A percentile compares a stretch with the other conserved stretches of the same genome.
These are phyloP conservation scores for Chloropsis cyanopogon DNA, from an alignment of 2,113 vertebrate species.

Conservation along the genomic window DNA sequence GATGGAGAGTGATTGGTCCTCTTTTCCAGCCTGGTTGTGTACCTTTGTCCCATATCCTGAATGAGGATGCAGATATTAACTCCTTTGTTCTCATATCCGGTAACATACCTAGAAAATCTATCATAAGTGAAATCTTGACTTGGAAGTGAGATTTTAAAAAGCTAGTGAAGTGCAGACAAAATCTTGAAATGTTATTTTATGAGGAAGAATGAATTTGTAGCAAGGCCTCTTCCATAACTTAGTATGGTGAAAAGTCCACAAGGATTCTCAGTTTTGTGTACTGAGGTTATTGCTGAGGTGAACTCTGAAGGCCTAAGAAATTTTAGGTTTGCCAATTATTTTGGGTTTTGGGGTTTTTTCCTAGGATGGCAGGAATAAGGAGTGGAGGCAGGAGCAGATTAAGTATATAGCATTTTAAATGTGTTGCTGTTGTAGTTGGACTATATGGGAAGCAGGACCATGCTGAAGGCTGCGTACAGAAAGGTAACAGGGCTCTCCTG, in stretches of 20 bases:
- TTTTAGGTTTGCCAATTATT: not conserved
- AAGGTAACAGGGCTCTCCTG: not conserved
- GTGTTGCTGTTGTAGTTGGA: not conserved
- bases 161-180: not conserved
- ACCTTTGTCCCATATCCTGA: not conserved
- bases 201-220: not conserved
- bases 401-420: not conserved
- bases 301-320: not conserved
- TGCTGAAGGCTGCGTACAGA: not conserved
- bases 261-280: not conserved
- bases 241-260: not conserved
- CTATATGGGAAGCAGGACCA: not conserved
- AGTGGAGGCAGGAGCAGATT: not conserved
- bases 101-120: not conserved
- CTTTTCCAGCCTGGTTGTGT: not conserved
- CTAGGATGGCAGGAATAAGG: not conserved
- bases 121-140: not conserved
- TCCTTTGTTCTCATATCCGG: not conserved
- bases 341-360: rapidly evolving
- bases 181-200: not conserved
- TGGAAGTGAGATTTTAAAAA: not conserved
- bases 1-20: not conserved
- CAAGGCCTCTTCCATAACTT: not conserved
- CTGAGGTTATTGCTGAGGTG: not conserved
- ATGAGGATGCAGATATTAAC: not conserved